Evolutionary conservation across 2,113 vertebrate genomes (phyloP).

Genomic region (Clarias magur): DNA sequence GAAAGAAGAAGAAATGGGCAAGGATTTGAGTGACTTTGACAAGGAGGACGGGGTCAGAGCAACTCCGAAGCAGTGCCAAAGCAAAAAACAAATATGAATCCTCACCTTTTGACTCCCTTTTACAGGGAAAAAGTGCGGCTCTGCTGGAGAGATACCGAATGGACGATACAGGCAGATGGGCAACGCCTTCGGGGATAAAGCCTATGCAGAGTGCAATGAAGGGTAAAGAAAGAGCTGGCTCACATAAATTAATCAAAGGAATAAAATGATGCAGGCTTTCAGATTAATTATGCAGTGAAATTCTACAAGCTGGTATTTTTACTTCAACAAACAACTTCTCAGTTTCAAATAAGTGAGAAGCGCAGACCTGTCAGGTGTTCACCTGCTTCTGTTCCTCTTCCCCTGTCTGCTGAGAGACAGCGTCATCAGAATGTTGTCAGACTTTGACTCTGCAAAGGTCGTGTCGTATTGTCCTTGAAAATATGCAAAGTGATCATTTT

Average conservation of each 20-base stretch:
- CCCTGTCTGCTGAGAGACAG: neutral
- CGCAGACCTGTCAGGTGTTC: neutral
- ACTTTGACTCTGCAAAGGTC: neutral
- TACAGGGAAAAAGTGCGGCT: slow-evolving; percentile 61
- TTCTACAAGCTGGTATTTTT: neutral
- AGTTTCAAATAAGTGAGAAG: neutral
- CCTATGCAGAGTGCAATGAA: slow-evolving; percentile 57
- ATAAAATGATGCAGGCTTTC: neutral
- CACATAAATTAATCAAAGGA: neutral
- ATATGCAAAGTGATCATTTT: neutral
- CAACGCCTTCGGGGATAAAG: slow-evolving; percentile 53
- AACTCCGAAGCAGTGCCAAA: neutral
- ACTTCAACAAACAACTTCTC: neutral
- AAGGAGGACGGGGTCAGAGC: too few species aligned
- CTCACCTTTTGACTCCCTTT: neutral
- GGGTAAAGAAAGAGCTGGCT: slow-evolving; percentile 55
- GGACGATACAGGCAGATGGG: slow-evolving; percentile 56
- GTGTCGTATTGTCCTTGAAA: neutral
- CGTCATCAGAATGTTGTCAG: neutral
- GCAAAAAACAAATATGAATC: neutral
- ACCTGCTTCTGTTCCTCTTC: neutral
- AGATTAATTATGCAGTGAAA: neutral
- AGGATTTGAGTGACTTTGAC: too few species aligned
- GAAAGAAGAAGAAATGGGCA: too few species aligned
- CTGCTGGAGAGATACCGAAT: slow-evolving; percentile 58